Base-by-base conservation (phyloP, 2,113 vertebrate species). In the Rhombomys opimus region DNA sequence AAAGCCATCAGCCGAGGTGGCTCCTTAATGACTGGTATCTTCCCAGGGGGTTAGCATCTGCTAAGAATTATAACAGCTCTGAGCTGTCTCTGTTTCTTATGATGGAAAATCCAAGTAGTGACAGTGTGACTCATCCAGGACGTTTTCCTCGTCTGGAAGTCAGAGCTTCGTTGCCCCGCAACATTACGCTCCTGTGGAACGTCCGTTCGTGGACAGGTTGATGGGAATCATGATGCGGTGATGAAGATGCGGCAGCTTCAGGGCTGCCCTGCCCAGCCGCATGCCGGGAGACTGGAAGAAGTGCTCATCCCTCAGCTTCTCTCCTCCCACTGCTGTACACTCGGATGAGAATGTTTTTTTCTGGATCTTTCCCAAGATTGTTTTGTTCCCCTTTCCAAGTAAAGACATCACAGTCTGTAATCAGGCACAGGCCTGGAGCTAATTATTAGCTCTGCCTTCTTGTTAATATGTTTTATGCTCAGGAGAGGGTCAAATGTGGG, bases 381-480 rank as follows among this genome's bases (percentile, higher is more conserved):
- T n/a, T 41, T 23, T 30, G 18, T 1, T 10, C 67, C 65, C 41
- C 5, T 46, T 88, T 85, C 63, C 77, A 91, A 59, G 94, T 90
- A 90, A 68, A 94, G 96, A 90, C 59, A 77, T 77, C 77, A 80
- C 35, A 2, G 92, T 35, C 93, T 94, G 84, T 94, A 76, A 72
- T 94, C 41, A 76, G 27, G 87, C 46, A 87, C 32, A 18, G 22
- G 57, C 87, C 85, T 50, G 17, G 67, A 95, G 82, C 96, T 93
- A 96, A 97, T 96, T 90, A 93, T 96, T 97, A 94, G n/a, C 41
- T 91, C 32, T 95, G 67, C 91, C 5, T 76, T 81, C 87, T 94
- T 68, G 1, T 65, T 50, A 94, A 73, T 80, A 22, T 72, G 63
- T 38, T 92, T 93, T 81, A 81, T 87, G 38, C 76, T 87, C 72